These are phyloP conservation scores for Noctilio leporinus DNA, from an alignment of 2,113 vertebrate species.

Conservation along the genomic window DNA sequence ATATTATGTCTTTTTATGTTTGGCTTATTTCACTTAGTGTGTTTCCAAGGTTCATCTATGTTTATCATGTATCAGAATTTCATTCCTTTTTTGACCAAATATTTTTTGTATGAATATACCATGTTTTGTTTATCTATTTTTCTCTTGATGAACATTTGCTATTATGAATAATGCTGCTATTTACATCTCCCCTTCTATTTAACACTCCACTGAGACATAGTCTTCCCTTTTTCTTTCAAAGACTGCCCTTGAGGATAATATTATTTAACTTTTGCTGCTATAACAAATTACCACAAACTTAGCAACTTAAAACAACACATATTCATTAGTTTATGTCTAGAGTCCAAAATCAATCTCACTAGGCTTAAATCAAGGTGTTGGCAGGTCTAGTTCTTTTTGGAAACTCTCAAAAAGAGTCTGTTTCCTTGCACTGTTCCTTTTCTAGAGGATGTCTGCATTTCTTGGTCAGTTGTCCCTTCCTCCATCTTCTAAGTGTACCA, in stretches of 20 bases:
- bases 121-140: background rate
- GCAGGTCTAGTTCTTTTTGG: background rate
- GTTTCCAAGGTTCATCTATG: background rate
- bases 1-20: background rate
- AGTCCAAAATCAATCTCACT: background rate
- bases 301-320: background rate
- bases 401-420: background rate
- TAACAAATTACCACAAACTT: background rate
- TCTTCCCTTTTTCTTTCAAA: background rate
- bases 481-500: background rate
- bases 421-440: background rate
- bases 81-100: background rate
- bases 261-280: background rate
- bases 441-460: background rate
- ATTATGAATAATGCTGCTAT: background rate
- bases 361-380: background rate
- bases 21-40: background rate
- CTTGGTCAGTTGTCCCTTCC: background rate
- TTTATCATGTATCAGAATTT: background rate
- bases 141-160: background rate
- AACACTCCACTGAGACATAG: background rate
- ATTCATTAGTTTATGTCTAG: background rate
- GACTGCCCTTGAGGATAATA: background rate
- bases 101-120: background rate
- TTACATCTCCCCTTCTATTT: background rate